Conservation (phyloP, 2,113 vertebrate genomes). For the Boleophthalmus pectinirostris region DNA sequence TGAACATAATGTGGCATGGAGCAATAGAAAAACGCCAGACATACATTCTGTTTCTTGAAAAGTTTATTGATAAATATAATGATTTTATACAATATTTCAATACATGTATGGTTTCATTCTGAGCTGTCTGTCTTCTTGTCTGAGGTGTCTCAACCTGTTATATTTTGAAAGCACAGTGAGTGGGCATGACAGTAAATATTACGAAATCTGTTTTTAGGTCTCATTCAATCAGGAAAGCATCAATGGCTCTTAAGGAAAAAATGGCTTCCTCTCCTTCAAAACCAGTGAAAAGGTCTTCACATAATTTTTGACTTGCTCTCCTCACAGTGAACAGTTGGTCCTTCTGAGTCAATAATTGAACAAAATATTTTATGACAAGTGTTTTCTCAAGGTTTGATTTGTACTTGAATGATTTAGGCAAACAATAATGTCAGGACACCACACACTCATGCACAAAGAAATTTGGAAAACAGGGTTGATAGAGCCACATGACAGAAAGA, state of each 20-base stretch:
- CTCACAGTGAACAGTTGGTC: slow-evolving; percentile 70
- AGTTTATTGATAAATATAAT: slow-evolving; percentile 82
- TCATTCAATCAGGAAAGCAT: slow-evolving; percentile 34
- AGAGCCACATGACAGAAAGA: slow-evolving; percentile 46
- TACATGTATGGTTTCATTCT: slow-evolving; percentile 64
- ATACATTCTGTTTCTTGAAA: slow-evolving; percentile 65
- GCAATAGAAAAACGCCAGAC: slow-evolving; percentile 28
- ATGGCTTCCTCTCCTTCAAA: slow-evolving; percentile 73
- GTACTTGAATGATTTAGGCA: slow-evolving; percentile 22
- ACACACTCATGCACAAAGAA: slow-evolving; percentile 41
- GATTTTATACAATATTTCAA: slow-evolving; percentile 77
- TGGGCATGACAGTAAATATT: slow-evolving; percentile 52
- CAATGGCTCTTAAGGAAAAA: slow-evolving; percentile 58
- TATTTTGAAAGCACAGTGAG: slow-evolving; percentile 64
- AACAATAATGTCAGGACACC: slow-evolving; percentile 29
- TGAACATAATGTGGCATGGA: background rate
- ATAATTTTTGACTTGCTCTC: slow-evolving; percentile 23
- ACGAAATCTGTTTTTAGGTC: slow-evolving; percentile 25
- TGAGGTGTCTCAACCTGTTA: slow-evolving; percentile 19
- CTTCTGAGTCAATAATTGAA: slow-evolving; percentile 31
- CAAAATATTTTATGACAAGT: slow-evolving; percentile 28
- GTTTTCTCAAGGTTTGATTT: slow-evolving; percentile 16
- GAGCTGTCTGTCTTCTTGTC: slow-evolving; percentile 44
- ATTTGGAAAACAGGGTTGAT: background rate
- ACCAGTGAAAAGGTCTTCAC: slow-evolving; percentile 63